Conservation (phyloP, 1,140 invertebrate genomes). For the Littorina saxatilis region DNA sequence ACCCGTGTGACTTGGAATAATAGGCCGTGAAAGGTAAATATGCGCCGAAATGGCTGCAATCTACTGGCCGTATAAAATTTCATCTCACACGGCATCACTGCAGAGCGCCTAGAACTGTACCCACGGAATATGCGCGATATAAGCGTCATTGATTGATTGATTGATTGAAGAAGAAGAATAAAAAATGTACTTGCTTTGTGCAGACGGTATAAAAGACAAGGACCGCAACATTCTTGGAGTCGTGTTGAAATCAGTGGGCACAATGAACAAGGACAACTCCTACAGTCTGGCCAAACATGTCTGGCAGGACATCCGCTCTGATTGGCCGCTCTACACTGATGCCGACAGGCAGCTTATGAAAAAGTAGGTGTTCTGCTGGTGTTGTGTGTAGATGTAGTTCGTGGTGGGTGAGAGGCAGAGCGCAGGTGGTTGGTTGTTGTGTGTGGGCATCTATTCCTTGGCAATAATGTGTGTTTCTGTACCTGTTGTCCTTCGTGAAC, state of each 20-base stretch:
- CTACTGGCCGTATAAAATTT: no score
- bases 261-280: conserved; percentile 87
- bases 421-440: background rate
- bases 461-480: conserved; percentile 23
- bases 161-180: no score
- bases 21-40: no score
- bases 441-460: background rate
- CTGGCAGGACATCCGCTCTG: conserved; percentile 94
- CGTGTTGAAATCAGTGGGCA: conserved; percentile 87
- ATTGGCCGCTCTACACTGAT: conserved; percentile 95
- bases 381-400: background rate
- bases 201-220: conserved; percentile 91
- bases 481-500: no score
- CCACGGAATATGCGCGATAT: no score
- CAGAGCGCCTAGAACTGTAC: no score
- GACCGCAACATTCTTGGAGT: conserved; percentile 85
- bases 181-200: no score
- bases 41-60: no score
- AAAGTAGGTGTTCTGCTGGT: conserved; percentile 77
- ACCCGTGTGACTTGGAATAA: no score
- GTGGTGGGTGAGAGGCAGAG: no score
- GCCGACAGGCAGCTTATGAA: conserved; percentile 91
- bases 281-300: conserved; percentile 89
- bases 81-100: no score
- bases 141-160: no score